Evolutionary conservation across 2,888 invertebrate species (phyloP), one percentile per base, ranked within the genome.

Genomic region (Melipona bicolor): DNA sequence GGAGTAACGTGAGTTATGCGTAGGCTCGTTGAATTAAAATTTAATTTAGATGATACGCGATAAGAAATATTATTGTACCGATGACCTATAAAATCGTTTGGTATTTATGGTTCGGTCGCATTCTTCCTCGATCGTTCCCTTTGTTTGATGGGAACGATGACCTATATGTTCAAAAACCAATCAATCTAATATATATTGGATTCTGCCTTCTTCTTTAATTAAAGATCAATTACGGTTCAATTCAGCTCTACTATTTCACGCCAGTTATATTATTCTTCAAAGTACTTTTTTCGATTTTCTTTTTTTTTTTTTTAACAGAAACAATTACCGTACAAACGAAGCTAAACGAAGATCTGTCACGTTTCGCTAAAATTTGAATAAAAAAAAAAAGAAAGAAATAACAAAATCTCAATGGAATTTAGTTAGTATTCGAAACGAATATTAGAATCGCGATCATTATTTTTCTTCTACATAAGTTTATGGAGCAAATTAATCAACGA

Each of bases 121-220:
- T 71, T 68, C 71, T 36, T 56, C 17, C n/a, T n/a, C n/a, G 24
- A 27, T 32, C 52, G n/a, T 65, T 71, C 68, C 71, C 49, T 72
- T 76, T 76, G 76, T 72, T 83, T 76, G 71, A 81, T 21, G 67
- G 72, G 50, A 36, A 62, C 68, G 36, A 9, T 68, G 76, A 76
- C 82, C 82, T 81, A 82, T 61, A 81, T 76, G 76, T 76, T 81
- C 81, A 56, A 50, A 75, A 68, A 83, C 50, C 71, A 76, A 72
- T 81, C 72, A 68, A 56, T 62, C 50, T 62, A 21, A 68, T 56
- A 56, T 17, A 56, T 21, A 74, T 24, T 43, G 69, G 19, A 15
- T 74, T 36, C 70, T 27, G 5, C 17, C 61, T 71, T 65, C 54
- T 54, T 68, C 64, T 81, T 75, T 81, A 75, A 83, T 83, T 76